Conservation (phyloP, 1,140 invertebrate genomes). For the Homarus americanus region DNA sequence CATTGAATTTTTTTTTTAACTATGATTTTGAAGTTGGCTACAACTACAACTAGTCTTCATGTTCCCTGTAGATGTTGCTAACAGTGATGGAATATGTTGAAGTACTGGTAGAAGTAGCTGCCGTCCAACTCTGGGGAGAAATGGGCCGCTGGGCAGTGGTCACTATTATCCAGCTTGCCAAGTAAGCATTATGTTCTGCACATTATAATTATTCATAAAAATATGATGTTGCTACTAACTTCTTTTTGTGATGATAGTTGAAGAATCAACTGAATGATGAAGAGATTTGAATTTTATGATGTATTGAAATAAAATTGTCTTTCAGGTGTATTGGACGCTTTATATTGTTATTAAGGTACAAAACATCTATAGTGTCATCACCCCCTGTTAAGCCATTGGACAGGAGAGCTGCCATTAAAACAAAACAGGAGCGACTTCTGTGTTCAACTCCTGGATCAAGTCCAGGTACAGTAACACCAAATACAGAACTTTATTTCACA, state of each 20-base stretch:
- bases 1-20: too few relatives aligned
- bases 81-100: conserved; percentile 73
- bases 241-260: too few relatives aligned
- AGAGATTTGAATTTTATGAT: too few relatives aligned
- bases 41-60: too few relatives aligned
- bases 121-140: conserved; percentile 73
- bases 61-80: conserved; percentile 63
- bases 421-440: not conserved
- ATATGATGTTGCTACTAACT: too few relatives aligned
- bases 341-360: conserved; percentile 25
- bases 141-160: conserved; percentile 74
- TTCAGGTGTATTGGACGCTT: conserved; percentile 60
- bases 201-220: not conserved
- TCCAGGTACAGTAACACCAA: conserved; percentile 44
- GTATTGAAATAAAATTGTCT: not conserved
- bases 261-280: too few relatives aligned
- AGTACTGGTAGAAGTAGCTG: conserved; percentile 72
- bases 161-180: conserved; percentile 67
- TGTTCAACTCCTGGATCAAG: not conserved
- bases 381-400: conserved; percentile 60
- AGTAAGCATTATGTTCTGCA: conserved; percentile 43
- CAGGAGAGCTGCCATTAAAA: conserved; percentile 33
- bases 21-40: too few relatives aligned
- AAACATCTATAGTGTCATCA: conserved; percentile 39
- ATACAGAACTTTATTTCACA: too few relatives aligned